Evolutionary conservation across 2,888 invertebrate species (phyloP), one percentile per base, ranked within the genome.

Genomic region (Piscicola geometra): DNA sequence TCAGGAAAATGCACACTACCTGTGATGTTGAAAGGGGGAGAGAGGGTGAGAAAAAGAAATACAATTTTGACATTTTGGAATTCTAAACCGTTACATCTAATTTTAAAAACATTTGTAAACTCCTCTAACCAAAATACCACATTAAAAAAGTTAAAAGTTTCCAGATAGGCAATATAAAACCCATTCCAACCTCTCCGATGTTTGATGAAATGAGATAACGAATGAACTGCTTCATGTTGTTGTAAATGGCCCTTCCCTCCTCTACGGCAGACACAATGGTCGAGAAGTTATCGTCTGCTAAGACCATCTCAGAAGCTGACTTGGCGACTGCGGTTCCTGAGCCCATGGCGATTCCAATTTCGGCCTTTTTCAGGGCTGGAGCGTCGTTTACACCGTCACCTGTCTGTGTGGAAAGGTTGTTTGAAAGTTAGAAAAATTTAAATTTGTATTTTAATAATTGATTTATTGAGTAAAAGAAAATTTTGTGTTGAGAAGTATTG

Each of bases 161-260:
- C n/a, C n/a, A n/a, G n/a, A n/a, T n/a, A n/a, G n/a, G n/a, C n/a
- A n/a, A n/a, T n/a, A n/a, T n/a, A n/a, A n/a, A n/a, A n/a, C n/a
- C n/a, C n/a, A n/a, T n/a, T n/a, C n/a, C n/a, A n/a, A 76, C 76
- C 88, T 99, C 99, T 89, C 99, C 99, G 88, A 99, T 96, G 90
- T 99, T 99, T 85, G 99, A 99, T 68, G 98, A 99, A 88, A 99
- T 99, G 85, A 99, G 90, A 87, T 99, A 99, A 85, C 99, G 94
- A 88, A 99, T 99, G 88, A 99, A 99, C 88, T 99, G 99, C 88
- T 99, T 99, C 99, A 99, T 99, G 92, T 99, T 99, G 90, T 98
- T 99, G 90, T 99, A 99, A 88, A 99, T 99, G 86, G 99, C 98
- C 85, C 99, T 94, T 85, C 99, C 97, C 89, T 76, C 76, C 35